A percentile compares a stretch with the other conserved stretches of the same genome.
Conservation (phyloP, 2,113 vertebrate genomes). For the Tragulus kanchil region DNA sequence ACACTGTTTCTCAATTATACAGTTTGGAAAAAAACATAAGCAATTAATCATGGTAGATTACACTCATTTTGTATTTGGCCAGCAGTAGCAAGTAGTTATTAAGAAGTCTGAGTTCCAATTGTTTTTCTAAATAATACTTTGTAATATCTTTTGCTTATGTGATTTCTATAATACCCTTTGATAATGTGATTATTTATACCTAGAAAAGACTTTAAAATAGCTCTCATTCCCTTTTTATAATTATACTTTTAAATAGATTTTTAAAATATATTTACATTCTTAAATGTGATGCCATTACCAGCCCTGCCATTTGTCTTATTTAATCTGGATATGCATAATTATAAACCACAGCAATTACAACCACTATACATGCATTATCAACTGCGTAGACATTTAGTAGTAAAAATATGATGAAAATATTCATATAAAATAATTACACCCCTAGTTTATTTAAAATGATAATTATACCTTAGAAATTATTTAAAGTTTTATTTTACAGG, state of each 20-base stretch:
- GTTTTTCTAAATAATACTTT: constrained; percentile 74
- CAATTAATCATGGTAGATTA: constrained; percentile 81
- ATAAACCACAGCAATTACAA: constrained; percentile 59
- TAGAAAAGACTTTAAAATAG: constrained; percentile 66
- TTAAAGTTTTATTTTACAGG: constrained; percentile 55
- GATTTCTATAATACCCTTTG: constrained; percentile 70
- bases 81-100: constrained; percentile 76
- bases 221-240: constrained; percentile 64
- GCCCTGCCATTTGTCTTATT: constrained; percentile 62
- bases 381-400: constrained; percentile 31
- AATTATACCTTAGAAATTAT: not conserved
- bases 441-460: constrained; percentile 66
- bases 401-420: constrained; percentile 57
- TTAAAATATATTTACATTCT: constrained; percentile 58
- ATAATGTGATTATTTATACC: constrained; percentile 72
- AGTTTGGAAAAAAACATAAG: constrained; percentile 69
- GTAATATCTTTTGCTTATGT: constrained; percentile 69
- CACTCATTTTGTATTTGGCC: constrained; percentile 81
- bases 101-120: constrained; percentile 76
- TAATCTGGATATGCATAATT: constrained; percentile 67
- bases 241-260: constrained; percentile 65
- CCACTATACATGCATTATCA: constrained; percentile 20
- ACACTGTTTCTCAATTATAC: constrained; percentile 77
- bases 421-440: constrained; percentile 51
- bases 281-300: constrained; percentile 60